A percentile compares a stretch with the other conserved stretches of the same genome.
Conservation (phyloP, 2,113 vertebrate genomes). For the Rhombomys opimus region DNA sequence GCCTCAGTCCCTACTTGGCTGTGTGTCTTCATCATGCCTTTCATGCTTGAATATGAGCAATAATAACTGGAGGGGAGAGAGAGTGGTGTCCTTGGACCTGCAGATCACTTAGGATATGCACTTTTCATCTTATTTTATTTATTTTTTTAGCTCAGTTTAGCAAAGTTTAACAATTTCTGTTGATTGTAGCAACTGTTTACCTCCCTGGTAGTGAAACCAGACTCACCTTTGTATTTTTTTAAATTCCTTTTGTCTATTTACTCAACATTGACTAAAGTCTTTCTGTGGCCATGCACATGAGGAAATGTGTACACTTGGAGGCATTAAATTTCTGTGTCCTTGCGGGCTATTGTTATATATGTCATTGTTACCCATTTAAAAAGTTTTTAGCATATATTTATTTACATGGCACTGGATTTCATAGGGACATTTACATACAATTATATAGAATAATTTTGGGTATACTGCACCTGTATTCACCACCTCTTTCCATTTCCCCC, state of each 20-base stretch:
- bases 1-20: not conserved
- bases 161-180: not conserved
- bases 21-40: not conserved
- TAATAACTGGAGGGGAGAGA: not conserved
- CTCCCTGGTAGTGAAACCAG: not conserved
- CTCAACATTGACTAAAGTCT: slow-evolving; percentile 39
- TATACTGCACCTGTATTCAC: not conserved
- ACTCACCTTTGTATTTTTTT: not conserved
- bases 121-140: not conserved
- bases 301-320: not conserved
- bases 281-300: not conserved
- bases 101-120: not conserved
- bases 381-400: not conserved
- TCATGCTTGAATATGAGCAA: not conserved
- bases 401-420: not conserved
- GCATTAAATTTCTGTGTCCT: not conserved
- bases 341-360: not conserved
- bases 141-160: not conserved
- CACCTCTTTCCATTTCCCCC: not conserved
- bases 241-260: not conserved
- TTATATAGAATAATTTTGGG: not conserved
- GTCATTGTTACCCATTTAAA: not conserved
- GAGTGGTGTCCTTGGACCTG: not conserved
- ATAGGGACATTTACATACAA: not conserved
- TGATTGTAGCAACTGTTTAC: not conserved